Evolutionary conservation across 2,113 vertebrate species (phyloP), one percentile per base, ranked within the genome.

Genomic region (Melanerpes aurifrons): DNA sequence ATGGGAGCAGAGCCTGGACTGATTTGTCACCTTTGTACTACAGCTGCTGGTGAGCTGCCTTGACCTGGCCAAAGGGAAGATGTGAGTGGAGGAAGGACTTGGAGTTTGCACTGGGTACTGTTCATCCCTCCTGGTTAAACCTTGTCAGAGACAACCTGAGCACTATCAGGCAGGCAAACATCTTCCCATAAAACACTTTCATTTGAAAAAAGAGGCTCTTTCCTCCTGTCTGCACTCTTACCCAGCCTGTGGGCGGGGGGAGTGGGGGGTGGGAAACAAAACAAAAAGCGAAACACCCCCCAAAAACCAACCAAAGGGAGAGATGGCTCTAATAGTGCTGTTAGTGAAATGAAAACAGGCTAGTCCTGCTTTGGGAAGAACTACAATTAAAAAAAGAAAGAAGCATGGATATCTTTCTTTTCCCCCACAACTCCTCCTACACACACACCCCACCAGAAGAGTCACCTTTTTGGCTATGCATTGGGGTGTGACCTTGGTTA

Each of bases 351-450:
- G 80, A 87, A 93, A 86, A 80, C 80, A 82, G 86, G 85, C 75
- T 94, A 35, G 47, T 72, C 64, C 64, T n/a, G 64, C 82, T 95
- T 90, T 90, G 76, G 71, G 61, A 91, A 96, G 92, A 91, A 77
- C 28, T 86, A 31, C 32, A 76, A 76, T 73, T 82, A 86, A 80
- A 94, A 95, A 59, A 82, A 64, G 66, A 83, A 88, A 95, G 72
- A 54, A 82, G 4, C 18, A 50, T 56, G 47, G 15, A 2, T 18
- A 40, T 25, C 47, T 86, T 82, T 80, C 80, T 66, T 90, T 92
- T 86, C 24, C 22, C 22, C 22, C 50, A 6, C 32, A 83, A 71
- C 32, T 77, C 53, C 17, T 91, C 47, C 57, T 81, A n/a, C 5
- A 2, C 40, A 56, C 59, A 82, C 70, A 64, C 45, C 78, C 31